A percentile compares a stretch with the other conserved stretches of the same genome.
phyloP scores from a whole-genome alignment of 2,888 invertebrate genomes.

The Boloria selene region DNA sequence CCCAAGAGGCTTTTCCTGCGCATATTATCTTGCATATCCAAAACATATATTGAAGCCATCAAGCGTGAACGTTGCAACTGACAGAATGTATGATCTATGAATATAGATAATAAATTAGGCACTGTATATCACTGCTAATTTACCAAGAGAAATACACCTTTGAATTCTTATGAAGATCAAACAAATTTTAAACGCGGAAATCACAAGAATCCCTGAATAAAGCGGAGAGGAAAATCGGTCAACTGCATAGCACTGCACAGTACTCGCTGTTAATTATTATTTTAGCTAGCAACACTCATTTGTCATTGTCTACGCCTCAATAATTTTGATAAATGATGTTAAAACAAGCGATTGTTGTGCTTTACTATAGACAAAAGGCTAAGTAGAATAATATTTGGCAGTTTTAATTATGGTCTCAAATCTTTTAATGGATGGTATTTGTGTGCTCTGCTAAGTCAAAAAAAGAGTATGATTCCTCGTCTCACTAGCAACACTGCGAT shows the following conservation, averaged over 20 bases:
- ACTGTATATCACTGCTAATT: constrained; percentile 16
- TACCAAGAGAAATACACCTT: constrained; percentile 12
- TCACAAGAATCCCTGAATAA: constrained; percentile 30
- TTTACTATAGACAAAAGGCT: neutral
- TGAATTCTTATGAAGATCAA: constrained; percentile 26
- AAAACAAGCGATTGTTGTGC: neutral
- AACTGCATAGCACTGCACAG: constrained; percentile 30
- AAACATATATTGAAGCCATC: too few species aligned
- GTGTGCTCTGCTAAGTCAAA: too few species aligned
- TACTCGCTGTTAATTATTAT: constrained; percentile 31
- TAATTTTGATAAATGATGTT: constrained; percentile 30
- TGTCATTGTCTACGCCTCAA: constrained; percentile 35
- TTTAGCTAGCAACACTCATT: constrained; percentile 28
- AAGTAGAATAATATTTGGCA: neutral
- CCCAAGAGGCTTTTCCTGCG: too few species aligned
- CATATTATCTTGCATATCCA: too few species aligned
- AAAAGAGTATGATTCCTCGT: too few species aligned
- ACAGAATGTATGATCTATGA: neutral
- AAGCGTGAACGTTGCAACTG: too few species aligned
- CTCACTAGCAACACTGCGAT: too few species aligned
- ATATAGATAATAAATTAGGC: constrained; percentile 7
- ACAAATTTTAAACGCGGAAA: constrained; percentile 36
- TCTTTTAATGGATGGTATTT: too few species aligned
- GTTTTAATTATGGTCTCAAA: too few species aligned
- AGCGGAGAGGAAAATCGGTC: constrained; percentile 41